A percentile compares a stretch with the other conserved stretches of the same genome.
phyloP scores from a whole-genome alignment of 2,888 invertebrate genomes.

The Loripinus fragilis region DNA sequence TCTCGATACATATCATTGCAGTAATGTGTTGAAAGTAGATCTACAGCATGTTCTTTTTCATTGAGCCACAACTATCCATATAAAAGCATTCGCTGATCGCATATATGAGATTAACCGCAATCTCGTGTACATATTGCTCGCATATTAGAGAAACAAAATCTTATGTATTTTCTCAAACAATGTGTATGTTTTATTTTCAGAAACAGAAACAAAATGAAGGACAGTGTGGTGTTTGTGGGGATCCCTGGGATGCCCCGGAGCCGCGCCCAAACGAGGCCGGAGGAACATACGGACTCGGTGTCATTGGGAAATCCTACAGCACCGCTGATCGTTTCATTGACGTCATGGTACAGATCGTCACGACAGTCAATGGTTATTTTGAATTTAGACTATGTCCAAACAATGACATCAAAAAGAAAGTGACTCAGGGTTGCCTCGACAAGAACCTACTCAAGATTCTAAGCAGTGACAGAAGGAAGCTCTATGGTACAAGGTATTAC shows the following conservation, averaged over 20 bases:
- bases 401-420: conserved; percentile 31
- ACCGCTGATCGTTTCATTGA: background rate
- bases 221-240: conserved; percentile 54
- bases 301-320: conserved; percentile 39
- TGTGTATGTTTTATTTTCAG: conserved; percentile 22
- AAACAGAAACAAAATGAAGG: conserved; percentile 37
- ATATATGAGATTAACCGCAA: too few species aligned
- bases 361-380: conserved; percentile 44
- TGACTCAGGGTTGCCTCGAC: conserved; percentile 41
- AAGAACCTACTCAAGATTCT: conserved; percentile 30
- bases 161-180: background rate
- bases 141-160: too few species aligned
- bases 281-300: conserved; percentile 49
- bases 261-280: conserved; percentile 58
- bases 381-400: conserved; percentile 49
- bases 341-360: background rate
- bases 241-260: conserved; percentile 44
- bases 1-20: too few species aligned
- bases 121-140: too few species aligned
- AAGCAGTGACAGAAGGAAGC: conserved; percentile 38
- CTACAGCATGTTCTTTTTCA: too few species aligned
- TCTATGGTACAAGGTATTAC: conserved; percentile 43
- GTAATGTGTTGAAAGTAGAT: too few species aligned
- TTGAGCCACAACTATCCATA: too few species aligned
- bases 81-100: too few species aligned